phyloP scores from a whole-genome alignment of 2,888 invertebrate genomes.

The Thera obeliscata region DNA sequence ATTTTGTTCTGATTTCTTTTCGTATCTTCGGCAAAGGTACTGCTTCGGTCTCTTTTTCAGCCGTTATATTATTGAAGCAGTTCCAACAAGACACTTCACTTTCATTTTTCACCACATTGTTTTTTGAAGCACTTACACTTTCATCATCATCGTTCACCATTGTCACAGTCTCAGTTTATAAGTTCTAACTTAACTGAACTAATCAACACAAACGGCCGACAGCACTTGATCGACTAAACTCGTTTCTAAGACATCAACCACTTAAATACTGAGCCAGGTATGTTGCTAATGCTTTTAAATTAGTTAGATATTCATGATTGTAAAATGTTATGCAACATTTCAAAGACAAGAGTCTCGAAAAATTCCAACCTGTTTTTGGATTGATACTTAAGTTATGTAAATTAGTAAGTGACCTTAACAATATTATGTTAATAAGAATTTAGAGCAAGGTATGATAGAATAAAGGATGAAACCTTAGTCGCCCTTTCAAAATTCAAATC shows the following conservation, averaged over 20 bases:
- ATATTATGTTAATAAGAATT: slow-evolving; percentile 26
- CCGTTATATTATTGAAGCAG: slow-evolving; percentile 61
- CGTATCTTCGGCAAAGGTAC: slow-evolving; percentile 63
- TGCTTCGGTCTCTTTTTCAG: slow-evolving; percentile 46
- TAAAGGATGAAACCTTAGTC: not conserved
- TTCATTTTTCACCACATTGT: slow-evolving; percentile 44
- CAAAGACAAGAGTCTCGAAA: slow-evolving; percentile 48
- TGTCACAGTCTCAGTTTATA: slow-evolving; percentile 18
- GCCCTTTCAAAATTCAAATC: too few relatives aligned
- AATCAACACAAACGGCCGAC: slow-evolving; percentile 19
- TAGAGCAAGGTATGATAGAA: slow-evolving; percentile 2
- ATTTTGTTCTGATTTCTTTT: slow-evolving; percentile 61
- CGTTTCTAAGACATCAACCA: slow-evolving; percentile 46
- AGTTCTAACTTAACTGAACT: slow-evolving; percentile 34
- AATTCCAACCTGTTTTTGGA: slow-evolving; percentile 45
- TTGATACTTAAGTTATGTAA: slow-evolving; percentile 45
- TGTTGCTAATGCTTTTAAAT: slow-evolving; percentile 64
- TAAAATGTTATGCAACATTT: slow-evolving; percentile 59
- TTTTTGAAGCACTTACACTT: slow-evolving; percentile 42
- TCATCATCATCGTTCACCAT: slow-evolving; percentile 45
- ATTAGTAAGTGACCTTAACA: slow-evolving; percentile 42
- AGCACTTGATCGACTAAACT: slow-evolving; percentile 57
- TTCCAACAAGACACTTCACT: slow-evolving; percentile 71
- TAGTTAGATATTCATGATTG: slow-evolving; percentile 61
- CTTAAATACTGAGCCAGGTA: slow-evolving; percentile 62